Evolutionary conservation across 1,140 invertebrate genomes (phyloP).

Genomic region (Zaprionus africanus): DNA sequence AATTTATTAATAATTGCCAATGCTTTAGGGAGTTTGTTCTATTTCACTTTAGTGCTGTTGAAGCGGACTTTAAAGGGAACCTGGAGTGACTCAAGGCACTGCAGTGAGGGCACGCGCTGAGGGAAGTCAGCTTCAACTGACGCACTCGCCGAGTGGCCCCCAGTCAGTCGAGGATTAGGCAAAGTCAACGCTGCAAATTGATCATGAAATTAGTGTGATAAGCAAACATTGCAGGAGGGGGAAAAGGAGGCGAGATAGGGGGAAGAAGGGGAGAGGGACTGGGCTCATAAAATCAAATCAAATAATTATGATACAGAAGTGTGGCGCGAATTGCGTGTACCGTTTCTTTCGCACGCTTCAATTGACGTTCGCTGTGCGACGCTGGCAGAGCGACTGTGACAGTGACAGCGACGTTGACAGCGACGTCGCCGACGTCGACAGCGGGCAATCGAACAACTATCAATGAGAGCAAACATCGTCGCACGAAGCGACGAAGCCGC

Average conservation of each 20-base stretch:
- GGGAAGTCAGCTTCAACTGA: too few species aligned
- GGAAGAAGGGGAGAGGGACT: neutral
- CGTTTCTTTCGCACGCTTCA: constrained; percentile 48
- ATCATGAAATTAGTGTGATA: constrained; percentile 17
- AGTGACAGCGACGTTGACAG: neutral
- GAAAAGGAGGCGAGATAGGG: too few species aligned
- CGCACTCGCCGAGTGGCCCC: too few species aligned
- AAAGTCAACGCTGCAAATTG: neutral
- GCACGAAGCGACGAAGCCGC: too few species aligned
- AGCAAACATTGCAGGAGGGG: neutral
- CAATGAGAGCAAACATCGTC: constrained; percentile 15
- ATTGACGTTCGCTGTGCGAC: constrained; percentile 51
- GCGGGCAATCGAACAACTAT: constrained; percentile 30
- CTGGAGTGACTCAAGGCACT: constrained; percentile 9
- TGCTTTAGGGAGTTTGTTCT: too few species aligned
- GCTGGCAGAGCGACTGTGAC: neutral
- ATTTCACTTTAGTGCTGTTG: too few species aligned
- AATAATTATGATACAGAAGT: constrained; percentile 66
- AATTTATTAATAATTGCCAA: too few species aligned
- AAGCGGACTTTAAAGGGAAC: neutral
- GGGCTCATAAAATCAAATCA: constrained; percentile 58
- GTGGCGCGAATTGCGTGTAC: constrained; percentile 45
- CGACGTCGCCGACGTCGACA: constrained; percentile 2
- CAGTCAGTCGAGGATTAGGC: too few species aligned
- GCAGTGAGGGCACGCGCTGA: neutral